A percentile compares a stretch with the other conserved stretches of the same genome.
phyloP scores from a whole-genome alignment of 2,113 vertebrate species.

The Alligator mississippiensis region DNA sequence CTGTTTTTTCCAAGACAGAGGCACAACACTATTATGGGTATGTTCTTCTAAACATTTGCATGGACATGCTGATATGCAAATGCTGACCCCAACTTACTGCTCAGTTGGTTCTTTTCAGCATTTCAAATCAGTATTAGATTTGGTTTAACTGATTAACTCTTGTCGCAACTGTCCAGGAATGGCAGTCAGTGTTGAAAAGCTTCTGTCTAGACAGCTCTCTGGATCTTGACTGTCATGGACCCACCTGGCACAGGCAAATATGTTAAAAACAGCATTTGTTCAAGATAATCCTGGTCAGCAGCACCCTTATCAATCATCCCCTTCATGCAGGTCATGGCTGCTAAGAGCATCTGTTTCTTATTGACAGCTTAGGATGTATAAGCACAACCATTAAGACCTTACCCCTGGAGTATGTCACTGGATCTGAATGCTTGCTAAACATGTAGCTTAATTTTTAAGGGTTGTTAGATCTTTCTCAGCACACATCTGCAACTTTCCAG shows the following conservation, averaged over 20 bases:
- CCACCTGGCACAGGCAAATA: background rate
- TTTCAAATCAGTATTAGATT: background rate
- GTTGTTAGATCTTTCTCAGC: no score
- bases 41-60: background rate
- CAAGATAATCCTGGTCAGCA: background rate
- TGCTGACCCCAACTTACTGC: background rate
- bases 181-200: background rate
- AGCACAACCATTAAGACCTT: no score
- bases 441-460: no score
- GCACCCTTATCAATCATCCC: no score
- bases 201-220: background rate
- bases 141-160: constrained; percentile 1
- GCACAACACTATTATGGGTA: background rate
- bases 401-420: no score
- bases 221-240: background rate
- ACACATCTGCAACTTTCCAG: no score
- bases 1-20: background rate
- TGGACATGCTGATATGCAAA: background rate
- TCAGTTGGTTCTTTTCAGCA: background rate
- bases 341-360: no score
- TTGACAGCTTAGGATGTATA: no score
- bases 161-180: constrained; percentile 10
- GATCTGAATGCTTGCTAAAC: no score
- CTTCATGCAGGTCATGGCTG: no score
- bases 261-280: constrained; percentile 5